A percentile compares a stretch with the other conserved stretches of the same genome.
These are phyloP conservation scores for Danio choprae DNA, from an alignment of 2,797 vertebrate species.

Conservation along the genomic window DNA sequence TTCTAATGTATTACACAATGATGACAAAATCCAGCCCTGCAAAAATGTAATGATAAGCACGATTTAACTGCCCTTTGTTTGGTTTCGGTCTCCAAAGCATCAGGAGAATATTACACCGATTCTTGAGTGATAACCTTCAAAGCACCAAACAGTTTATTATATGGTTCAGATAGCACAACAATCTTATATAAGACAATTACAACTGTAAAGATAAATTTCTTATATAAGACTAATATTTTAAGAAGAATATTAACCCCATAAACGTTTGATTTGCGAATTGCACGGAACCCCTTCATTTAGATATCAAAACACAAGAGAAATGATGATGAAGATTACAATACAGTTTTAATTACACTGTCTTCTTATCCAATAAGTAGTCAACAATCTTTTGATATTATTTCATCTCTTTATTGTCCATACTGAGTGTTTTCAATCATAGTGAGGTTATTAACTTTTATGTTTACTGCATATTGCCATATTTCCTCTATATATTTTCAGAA, in stretches of 20 bases:
- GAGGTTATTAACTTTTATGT: background rate
- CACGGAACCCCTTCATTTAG: background rate
- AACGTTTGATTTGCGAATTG: background rate
- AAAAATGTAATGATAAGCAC: background rate
- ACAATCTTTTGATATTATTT: too few species aligned
- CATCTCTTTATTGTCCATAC: background rate
- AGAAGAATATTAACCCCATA: background rate
- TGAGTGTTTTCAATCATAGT: background rate
- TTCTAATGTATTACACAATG: background rate
- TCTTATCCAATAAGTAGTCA: too few species aligned
- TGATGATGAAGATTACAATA: background rate
- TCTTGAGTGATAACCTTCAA: background rate
- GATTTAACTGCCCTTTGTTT: background rate
- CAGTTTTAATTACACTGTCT: too few species aligned
- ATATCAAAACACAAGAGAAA: background rate
- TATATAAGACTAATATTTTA: background rate
- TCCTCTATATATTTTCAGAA: background rate
- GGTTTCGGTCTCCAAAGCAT: background rate
- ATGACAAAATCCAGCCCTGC: too few species aligned
- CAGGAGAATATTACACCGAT: background rate
- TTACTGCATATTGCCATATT: background rate
- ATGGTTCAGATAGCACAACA: background rate
- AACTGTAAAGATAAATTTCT: slow-evolving; percentile 9
- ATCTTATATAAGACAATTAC: background rate
- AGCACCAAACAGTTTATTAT: background rate